These are phyloP conservation scores for Urosaurus nigricauda DNA, from an alignment of 2,797 vertebrate genomes.

Conservation along the genomic window DNA sequence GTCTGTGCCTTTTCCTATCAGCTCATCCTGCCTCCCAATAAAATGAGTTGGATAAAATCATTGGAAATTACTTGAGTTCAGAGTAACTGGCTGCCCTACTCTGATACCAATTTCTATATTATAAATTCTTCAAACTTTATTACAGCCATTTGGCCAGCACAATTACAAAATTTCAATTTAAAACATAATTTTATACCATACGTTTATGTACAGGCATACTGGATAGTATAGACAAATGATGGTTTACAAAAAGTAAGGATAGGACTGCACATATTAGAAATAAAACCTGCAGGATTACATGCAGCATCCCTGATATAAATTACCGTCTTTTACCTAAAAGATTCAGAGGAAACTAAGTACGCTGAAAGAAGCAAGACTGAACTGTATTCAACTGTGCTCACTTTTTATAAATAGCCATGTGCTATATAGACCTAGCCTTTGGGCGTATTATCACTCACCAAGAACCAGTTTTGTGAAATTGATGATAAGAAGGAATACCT, in stretches of 20 bases:
- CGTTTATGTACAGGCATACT: no score
- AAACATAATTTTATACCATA: no score
- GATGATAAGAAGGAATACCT: slow-evolving; percentile 24
- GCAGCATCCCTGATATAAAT: neutral
- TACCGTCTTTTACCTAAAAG: neutral
- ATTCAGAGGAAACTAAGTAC: neutral
- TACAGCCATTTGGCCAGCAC: no score
- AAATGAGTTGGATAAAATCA: neutral
- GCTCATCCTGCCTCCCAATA: no score
- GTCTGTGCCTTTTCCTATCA: neutral
- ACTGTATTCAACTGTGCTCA: neutral
- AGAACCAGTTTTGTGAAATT: slow-evolving; percentile 26
- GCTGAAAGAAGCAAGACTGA: neutral
- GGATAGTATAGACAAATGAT: no score
- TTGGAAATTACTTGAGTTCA: neutral
- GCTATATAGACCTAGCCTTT: neutral
- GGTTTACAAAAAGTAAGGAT: no score
- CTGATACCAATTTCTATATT: neutral
- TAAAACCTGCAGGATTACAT: neutral
- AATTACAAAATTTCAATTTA: no score
- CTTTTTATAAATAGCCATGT: neutral
- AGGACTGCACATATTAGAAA: no score
- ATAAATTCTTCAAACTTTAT: no score
- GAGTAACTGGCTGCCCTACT: neutral
- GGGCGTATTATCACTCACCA: no score